These are phyloP conservation scores for Nephotettix cincticeps DNA, from an alignment of 1,140 invertebrate species.

Conservation along the genomic window DNA sequence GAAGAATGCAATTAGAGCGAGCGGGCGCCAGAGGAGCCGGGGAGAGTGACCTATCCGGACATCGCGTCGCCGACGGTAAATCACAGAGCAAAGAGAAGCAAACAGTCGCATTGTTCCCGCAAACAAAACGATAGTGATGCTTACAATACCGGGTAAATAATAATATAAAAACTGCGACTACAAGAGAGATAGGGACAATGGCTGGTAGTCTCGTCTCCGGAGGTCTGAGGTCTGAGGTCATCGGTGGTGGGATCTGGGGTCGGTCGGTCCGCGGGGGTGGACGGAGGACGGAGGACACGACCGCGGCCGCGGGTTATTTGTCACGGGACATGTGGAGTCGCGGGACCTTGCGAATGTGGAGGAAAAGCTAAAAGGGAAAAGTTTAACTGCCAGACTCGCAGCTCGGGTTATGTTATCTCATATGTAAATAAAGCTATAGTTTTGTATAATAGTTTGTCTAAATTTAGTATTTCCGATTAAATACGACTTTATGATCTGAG, in stretches of 20 bases:
- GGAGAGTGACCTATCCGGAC: background rate
- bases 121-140: conserved; percentile 20
- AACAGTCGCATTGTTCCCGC: conserved; percentile 8
- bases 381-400: too few relatives aligned
- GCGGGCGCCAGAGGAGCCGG: background rate
- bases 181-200: conserved; percentile 1
- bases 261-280: background rate
- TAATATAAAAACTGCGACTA: conserved; percentile 10
- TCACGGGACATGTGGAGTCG: too few relatives aligned
- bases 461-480: too few relatives aligned
- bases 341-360: too few relatives aligned
- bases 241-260: background rate
- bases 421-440: too few relatives aligned
- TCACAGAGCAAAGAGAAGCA: conserved; percentile 15
- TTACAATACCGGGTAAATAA: conserved; percentile 13
- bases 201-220: conserved; percentile 8
- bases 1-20: conserved; percentile 4
- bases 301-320: too few relatives aligned
- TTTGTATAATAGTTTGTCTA: too few relatives aligned
- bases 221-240: conserved; percentile 8
- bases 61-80: background rate
- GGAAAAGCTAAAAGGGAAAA: too few relatives aligned
- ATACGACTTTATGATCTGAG: too few relatives aligned
- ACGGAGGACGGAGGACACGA: background rate
- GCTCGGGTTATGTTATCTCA: too few relatives aligned